A percentile compares a stretch with the other conserved stretches of the same genome.
phyloP scores from a whole-genome alignment of 1,140 invertebrate species.

The Zaprionus africanus region DNA sequence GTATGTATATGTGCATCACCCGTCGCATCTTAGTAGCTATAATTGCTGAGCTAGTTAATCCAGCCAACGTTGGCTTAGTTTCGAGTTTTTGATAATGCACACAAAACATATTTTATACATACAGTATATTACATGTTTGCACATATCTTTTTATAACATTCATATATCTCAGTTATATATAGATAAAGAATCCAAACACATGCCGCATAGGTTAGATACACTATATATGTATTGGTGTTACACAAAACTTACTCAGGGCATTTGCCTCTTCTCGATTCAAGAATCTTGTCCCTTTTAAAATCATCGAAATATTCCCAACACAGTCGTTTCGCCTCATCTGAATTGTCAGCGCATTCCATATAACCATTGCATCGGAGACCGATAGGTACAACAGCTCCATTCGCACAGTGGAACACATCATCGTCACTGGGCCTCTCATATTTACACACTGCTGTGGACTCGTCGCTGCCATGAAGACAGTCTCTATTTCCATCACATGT shows the following conservation, averaged over 20 bases:
- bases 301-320: background rate
- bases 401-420: background rate
- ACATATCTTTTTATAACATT: too few species aligned
- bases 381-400: background rate
- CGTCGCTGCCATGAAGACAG: background rate
- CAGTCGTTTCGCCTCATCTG: background rate
- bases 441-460: background rate
- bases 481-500: background rate
- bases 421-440: rapidly evolving
- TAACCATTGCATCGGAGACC: background rate
- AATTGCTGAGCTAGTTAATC: too few species aligned
- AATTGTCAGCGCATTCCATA: background rate
- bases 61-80: too few species aligned
- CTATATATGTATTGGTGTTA: too few species aligned
- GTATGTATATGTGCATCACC: too few species aligned
- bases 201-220: too few species aligned
- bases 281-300: background rate
- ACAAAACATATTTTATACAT: too few species aligned
- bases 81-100: too few species aligned
- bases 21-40: too few species aligned
- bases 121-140: too few species aligned
- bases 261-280: background rate
- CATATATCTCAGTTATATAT: too few species aligned
- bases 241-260: background rate
- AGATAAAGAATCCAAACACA: too few species aligned